phyloP scores from a whole-genome alignment of 2,113 vertebrate species.

The Riparia riparia region DNA sequence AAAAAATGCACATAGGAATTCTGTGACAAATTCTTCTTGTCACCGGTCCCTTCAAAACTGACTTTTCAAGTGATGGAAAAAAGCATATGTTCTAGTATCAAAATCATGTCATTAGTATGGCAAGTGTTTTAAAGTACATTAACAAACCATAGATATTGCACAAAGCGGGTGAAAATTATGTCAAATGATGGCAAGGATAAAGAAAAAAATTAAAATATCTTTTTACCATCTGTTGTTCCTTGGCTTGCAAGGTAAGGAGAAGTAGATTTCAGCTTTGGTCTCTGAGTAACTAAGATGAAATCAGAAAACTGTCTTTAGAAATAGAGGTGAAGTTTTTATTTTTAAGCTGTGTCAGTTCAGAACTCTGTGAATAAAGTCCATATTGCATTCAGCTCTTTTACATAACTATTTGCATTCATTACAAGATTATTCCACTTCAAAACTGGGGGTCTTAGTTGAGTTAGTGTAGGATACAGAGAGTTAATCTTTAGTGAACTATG shows the following conservation, averaged over 20 bases:
- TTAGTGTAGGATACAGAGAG: not conserved
- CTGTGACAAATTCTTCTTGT: not conserved
- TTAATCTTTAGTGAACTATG: not conserved
- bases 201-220: not conserved
- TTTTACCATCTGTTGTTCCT: not conserved
- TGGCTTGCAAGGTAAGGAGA: not conserved
- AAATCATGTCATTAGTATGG: not conserved
- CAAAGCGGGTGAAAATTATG: not conserved
- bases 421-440: not conserved
- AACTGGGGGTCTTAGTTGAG: not conserved
- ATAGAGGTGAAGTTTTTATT: not conserved
- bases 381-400: not conserved
- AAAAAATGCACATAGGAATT: not conserved
- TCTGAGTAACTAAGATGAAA: conserved; percentile 36
- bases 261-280: not conserved
- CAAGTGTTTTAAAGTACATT: not conserved
- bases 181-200: not conserved
- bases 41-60: not conserved
- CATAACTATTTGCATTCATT: not conserved
- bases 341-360: not conserved
- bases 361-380: not conserved
- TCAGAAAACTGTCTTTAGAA: not conserved
- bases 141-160: not conserved
- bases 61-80: not conserved
- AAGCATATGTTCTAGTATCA: not conserved